phyloP scores from a whole-genome alignment of 2,113 vertebrate species.

The Protobothrops mucrosquamatus region DNA sequence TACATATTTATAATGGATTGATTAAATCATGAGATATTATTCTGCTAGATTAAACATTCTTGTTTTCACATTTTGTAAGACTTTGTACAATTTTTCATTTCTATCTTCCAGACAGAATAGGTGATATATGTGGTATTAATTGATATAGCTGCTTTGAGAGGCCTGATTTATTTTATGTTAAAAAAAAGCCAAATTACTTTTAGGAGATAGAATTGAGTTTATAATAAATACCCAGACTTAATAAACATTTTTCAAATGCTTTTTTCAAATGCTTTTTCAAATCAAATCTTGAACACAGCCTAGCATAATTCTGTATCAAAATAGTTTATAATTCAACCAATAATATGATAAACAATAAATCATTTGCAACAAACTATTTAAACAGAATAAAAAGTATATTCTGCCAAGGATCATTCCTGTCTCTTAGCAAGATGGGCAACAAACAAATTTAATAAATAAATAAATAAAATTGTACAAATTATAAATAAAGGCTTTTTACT shows the following conservation, averaged over 20 bases:
- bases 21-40: neutral
- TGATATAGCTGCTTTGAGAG: neutral
- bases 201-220: neutral
- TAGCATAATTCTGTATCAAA: neutral
- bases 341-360: neutral
- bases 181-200: neutral
- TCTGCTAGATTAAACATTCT: neutral
- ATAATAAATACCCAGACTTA: neutral
- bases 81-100: neutral
- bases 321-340: neutral
- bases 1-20: neutral
- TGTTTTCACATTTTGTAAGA: neutral
- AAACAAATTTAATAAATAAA: neutral
- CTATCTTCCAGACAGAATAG: neutral
- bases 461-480: neutral
- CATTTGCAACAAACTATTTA: neutral
- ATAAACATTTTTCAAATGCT: neutral
- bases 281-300: neutral
- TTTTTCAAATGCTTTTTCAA: neutral
- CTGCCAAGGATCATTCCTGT: neutral
- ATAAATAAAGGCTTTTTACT: neutral
- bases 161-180: no score
- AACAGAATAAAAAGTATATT: neutral
- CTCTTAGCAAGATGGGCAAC: neutral
- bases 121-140: neutral